Evolutionary conservation across 2,113 vertebrate genomes (phyloP).

Genomic region (Reinhardtius hippoglossoides): DNA sequence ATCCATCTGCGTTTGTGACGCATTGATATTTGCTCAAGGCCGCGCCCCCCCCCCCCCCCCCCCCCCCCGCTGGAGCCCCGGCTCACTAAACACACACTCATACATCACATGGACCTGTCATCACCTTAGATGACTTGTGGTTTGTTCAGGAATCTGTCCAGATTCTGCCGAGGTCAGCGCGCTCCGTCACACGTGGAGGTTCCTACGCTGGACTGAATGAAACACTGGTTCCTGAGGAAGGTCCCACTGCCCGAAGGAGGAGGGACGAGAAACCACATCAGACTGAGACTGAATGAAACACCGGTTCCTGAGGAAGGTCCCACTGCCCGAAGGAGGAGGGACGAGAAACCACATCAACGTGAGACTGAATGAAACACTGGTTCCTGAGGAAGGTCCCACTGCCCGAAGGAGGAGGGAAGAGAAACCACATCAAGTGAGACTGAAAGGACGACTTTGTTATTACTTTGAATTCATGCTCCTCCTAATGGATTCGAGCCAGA

Average conservation of each 20-base stretch:
- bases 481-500: not conserved
- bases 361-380: not conserved
- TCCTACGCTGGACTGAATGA: not conserved
- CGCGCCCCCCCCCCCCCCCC: conserved; percentile 46
- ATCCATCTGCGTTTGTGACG: conserved; percentile 65
- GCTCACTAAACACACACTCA: conserved; percentile 59
- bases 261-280: no score
- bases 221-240: no score
- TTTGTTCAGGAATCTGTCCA: conserved; percentile 38
- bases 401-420: no score
- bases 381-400: no score
- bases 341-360: no score
- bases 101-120: conserved; percentile 69
- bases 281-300: no score
- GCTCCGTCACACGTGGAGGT: not conserved
- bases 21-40: conserved; percentile 69
- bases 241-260: no score
- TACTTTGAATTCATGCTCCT: not conserved
- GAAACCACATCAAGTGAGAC: not conserved
- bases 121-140: conserved; percentile 49
- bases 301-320: no score
- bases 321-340: no score
- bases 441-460: no score
- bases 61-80: conserved; percentile 55
- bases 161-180: conserved; percentile 12